Base-by-base conservation (phyloP, 2,797 vertebrate genomes). In the Brachymystax lenok region DNA sequence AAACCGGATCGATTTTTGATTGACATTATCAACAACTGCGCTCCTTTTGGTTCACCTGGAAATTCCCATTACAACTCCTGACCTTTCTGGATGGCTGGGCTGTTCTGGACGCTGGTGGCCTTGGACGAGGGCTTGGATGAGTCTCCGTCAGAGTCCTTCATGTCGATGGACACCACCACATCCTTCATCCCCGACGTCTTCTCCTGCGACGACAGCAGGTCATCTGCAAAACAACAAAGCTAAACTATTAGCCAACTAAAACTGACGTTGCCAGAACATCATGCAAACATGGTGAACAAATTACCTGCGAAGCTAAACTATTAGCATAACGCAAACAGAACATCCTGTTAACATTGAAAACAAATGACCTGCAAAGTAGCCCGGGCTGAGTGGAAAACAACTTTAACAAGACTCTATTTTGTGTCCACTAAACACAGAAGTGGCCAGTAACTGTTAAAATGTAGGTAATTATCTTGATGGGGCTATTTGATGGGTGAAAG, bases 151-250 rank as follows among this genome's bases (percentile, higher is more conserved):
- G 96, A 91, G 84, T 97, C 97, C 91, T 97, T 96, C 70, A 96
- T 94, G 77, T 99, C 97, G 79, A 99, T 94, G 85, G 96, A 98
- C 63, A 99, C 94, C n/a, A 99, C 95, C n/a, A 98, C 94, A 64
- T 99, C 98, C 90, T 98, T 99, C 84, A 95, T 84, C 76, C 94
- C 96, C 0, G 96, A 96, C 28, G 97, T 94, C 88, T 97, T 98
- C 82, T 98, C 96, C 91, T 98, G 96, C 40, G 96, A 96, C n/a
- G 95, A 97, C 2, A 96, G 75, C 85, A 97, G 79, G 68, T 99
- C 97, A 87, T 98, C 97, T 99, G 84, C 17, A 27, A 83, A 69
- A 21, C n/a, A 14, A 21, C n/a, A 14, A 21, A 35, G 50, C 5
- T 13, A 14, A 51, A 17, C 16, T 64, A 27, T 24, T 64, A 64